phyloP scores from a whole-genome alignment of 2,797 vertebrate genomes.

The Crax fasciolata region DNA sequence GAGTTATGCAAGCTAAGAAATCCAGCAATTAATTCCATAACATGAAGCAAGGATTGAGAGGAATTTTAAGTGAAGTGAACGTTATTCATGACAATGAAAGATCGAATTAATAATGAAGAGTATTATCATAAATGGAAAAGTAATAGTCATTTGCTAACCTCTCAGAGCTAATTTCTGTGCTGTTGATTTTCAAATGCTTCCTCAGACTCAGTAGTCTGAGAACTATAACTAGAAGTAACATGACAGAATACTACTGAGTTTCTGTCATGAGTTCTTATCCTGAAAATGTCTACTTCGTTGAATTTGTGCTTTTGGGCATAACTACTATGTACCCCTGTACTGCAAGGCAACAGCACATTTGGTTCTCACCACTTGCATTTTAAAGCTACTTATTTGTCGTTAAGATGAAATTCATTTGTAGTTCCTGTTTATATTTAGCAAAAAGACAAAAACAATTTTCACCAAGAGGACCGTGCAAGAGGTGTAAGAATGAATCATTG shows the following conservation, averaged over 20 bases:
- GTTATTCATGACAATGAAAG: not conserved
- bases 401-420: not conserved
- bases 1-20: not conserved
- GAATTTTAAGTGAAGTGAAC: not conserved
- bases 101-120: not conserved
- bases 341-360: not conserved
- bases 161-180: not conserved
- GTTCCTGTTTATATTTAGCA: not conserved
- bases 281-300: not conserved
- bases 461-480: not conserved
- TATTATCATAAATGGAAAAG: not conserved
- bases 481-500: not conserved
- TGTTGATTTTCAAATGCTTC: conserved; percentile 19
- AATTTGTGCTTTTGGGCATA: not conserved
- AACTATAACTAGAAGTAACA: not conserved
- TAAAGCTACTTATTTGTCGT: not conserved
- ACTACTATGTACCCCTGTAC: not conserved
- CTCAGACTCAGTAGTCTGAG: not conserved
- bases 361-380: not conserved
- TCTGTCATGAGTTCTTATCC: not conserved
- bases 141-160: not conserved
- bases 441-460: not conserved
- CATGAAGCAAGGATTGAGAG: not conserved
- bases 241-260: not conserved
- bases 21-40: not conserved